Evolutionary conservation across 2,888 invertebrate genomes (phyloP).

Genomic region (Rhabditoides inermis): DNA sequence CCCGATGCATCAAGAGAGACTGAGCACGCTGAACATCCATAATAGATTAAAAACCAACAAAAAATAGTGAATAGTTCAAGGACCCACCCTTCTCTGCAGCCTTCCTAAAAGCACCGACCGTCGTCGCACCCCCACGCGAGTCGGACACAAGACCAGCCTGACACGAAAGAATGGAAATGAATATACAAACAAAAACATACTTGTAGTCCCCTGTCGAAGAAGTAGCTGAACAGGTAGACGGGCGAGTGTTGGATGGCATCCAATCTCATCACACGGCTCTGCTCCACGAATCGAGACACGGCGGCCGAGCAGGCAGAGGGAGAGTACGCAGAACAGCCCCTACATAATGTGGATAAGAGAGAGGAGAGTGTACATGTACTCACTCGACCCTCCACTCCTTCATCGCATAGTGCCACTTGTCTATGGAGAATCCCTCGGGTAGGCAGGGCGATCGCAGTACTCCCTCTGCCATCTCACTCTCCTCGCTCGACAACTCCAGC

Average conservation of each 20-base stretch:
- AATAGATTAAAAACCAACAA: no score
- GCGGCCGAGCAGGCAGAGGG: slow-evolving; percentile 44
- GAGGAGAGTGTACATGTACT: not conserved
- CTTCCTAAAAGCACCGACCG: slow-evolving; percentile 65
- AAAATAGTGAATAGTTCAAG: not conserved
- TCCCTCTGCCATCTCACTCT: slow-evolving; percentile 3
- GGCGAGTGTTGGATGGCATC: slow-evolving; percentile 6
- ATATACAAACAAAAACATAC: no score
- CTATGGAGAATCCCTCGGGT: slow-evolving; percentile 40
- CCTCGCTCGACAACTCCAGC: slow-evolving; percentile 15
- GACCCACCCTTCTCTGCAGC: slow-evolving; percentile 57
- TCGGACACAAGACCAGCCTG: slow-evolving; percentile 69
- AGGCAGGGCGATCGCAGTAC: slow-evolving; percentile 25
- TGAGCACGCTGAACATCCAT: no score
- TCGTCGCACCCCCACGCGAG: slow-evolving; percentile 56
- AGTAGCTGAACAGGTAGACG: slow-evolving; percentile 82
- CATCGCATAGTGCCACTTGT: slow-evolving; percentile 68
- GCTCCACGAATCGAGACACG: slow-evolving; percentile 38
- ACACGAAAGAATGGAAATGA: no score
- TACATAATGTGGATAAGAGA: not conserved
- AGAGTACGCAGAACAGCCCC: slow-evolving; percentile 21
- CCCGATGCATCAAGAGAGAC: no score
- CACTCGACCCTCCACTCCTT: slow-evolving; percentile 67
- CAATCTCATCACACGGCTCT: slow-evolving; percentile 26
- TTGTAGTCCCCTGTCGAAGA: slow-evolving; percentile 77